Evolutionary conservation across 1,140 invertebrate genomes (phyloP).

Genomic region (Brachionus rubens): DNA sequence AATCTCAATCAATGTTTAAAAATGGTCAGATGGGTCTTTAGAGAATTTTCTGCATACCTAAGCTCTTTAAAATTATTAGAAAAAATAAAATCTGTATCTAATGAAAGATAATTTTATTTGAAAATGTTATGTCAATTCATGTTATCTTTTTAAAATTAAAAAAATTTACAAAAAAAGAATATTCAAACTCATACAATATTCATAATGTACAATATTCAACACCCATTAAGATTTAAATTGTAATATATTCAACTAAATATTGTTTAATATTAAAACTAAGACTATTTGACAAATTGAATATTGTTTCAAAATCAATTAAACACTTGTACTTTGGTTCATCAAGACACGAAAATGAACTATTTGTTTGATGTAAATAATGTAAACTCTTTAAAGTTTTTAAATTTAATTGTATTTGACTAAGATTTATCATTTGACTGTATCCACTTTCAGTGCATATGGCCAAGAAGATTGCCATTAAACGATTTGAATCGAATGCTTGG

Average conservation of each 20-base stretch:
- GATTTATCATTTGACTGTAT: slow-evolving; percentile 21
- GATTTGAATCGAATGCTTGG: slow-evolving; percentile 20
- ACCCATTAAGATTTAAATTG: too few relatives aligned
- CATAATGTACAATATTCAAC: too few relatives aligned
- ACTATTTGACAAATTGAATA: slow-evolving; percentile 29
- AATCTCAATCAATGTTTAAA: too few relatives aligned
- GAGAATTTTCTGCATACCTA: too few relatives aligned
- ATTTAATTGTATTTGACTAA: slow-evolving; percentile 32
- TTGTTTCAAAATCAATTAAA: slow-evolving; percentile 44
- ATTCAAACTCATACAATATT: too few relatives aligned
- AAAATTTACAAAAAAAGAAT: background rate
- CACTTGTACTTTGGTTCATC: slow-evolving; percentile 43
- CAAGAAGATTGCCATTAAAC: slow-evolving; percentile 37
- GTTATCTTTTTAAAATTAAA: background rate
- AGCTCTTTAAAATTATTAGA: too few relatives aligned
- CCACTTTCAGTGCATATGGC: slow-evolving; percentile 30
- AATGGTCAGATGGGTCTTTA: too few relatives aligned
- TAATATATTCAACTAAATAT: slow-evolving; percentile 39
- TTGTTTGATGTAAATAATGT: slow-evolving; percentile 18
- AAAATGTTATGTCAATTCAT: too few relatives aligned
- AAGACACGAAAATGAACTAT: slow-evolving; percentile 36
- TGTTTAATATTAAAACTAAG: slow-evolving; percentile 43
- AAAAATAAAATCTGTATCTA: too few relatives aligned
- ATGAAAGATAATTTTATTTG: too few relatives aligned
- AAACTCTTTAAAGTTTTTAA: slow-evolving; percentile 39